Base-by-base conservation (phyloP, 2,113 vertebrate genomes). In the Oreocharis arfaki region DNA sequence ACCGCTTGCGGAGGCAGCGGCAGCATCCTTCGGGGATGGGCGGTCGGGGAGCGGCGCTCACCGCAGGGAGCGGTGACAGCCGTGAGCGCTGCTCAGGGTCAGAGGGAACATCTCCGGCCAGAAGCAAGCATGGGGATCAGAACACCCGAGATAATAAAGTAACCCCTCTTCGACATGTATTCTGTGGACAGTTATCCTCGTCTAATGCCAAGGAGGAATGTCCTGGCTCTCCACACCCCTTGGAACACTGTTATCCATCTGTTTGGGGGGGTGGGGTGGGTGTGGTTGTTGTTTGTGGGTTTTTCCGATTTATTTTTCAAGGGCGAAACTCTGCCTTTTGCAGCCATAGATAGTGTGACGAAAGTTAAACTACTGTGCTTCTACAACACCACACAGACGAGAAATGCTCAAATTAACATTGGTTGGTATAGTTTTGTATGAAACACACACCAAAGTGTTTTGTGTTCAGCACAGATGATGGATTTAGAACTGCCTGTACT, bases 81-180 rank as follows among this genome's bases (percentile, higher is more conserved):
- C 57, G 0, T 5, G 46, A 30, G 30, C 4, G 0, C 37, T 28
- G 28, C 60, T 24, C 41, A 5, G 10, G 7, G 32, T 7, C 6
- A 1, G 26, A 53, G 37, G 53, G 28, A 68, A 2, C 19, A 10
- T 18, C 46, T 20, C 13, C 10, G 7, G 30, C 8, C 17, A 5
- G 47, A 41, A 49, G 33, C 21, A 37, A 8, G 10, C 3, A 6
- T 15, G 27, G 22, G 23, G 33, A 10, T 79, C 68, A 39, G 57
- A 78, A 30, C 61, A 27, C 2, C 28, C 1, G 7, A 41, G 39
- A 6, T 5, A 23, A 55, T 47, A 35, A 81, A 69, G 27, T 14
- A 57, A 52, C 2, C 2, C 28, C 14, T 11, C 13, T 23, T 32
- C 1, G 1, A 10, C 20, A 17, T 11, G 17, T 18, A 0, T 42